phyloP scores from a whole-genome alignment of 2,797 vertebrate species.

The Pelobates cultripes region DNA sequence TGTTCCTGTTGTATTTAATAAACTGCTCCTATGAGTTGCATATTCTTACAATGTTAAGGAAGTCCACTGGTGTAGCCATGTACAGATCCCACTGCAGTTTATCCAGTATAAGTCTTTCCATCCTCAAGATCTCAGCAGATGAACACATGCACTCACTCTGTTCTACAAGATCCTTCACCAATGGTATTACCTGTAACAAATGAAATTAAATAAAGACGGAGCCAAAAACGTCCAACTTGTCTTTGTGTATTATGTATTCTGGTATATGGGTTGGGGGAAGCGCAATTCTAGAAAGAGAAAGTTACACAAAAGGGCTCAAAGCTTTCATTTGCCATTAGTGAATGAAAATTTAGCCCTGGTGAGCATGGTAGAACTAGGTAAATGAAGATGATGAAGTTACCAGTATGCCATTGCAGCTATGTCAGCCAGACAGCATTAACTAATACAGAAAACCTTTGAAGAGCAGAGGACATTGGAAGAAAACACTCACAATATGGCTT shows the following conservation, averaged over 20 bases:
- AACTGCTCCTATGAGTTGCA: conserved; percentile 55
- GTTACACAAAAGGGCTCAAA: too few relatives aligned
- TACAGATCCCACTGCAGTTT: conserved; percentile 88
- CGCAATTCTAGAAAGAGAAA: too few relatives aligned
- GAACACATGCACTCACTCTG: conserved; percentile 82
- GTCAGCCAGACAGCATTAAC: too few relatives aligned
- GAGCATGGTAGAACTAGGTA: too few relatives aligned
- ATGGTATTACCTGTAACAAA: conserved; percentile 81
- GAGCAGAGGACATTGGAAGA: too few relatives aligned
- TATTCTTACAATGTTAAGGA: conserved; percentile 83
- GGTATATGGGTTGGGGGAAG: too few relatives aligned
- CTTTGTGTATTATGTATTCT: not conserved
- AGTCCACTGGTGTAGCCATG: conserved; percentile 82
- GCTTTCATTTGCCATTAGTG: too few relatives aligned
- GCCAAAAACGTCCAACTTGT: conserved; percentile 59
- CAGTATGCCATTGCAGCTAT: too few relatives aligned
- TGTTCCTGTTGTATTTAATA: conserved; percentile 65
- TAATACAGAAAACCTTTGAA: too few relatives aligned
- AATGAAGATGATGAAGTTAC: too few relatives aligned
- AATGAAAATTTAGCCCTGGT: too few relatives aligned
- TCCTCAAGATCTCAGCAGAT: conserved; percentile 84
- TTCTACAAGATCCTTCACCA: conserved; percentile 76
- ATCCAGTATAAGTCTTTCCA: conserved; percentile 85
- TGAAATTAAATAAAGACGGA: conserved; percentile 75
- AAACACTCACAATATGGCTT: too few relatives aligned